Conservation (phyloP, 1,140 invertebrate genomes). For the Platyscapa corneri region DNA sequence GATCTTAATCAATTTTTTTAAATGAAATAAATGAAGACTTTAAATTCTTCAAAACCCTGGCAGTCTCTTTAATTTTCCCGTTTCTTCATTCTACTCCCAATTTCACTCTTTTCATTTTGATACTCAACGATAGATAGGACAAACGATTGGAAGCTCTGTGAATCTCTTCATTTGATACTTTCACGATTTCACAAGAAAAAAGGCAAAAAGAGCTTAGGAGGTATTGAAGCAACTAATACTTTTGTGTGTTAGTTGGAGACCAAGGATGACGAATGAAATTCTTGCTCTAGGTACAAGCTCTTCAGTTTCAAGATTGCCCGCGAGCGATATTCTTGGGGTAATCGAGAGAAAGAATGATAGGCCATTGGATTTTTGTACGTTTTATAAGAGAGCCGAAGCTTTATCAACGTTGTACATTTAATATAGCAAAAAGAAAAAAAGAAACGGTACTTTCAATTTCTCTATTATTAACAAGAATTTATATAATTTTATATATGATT, state of each 20-base stretch:
- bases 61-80: not conserved
- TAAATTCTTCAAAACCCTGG: not conserved
- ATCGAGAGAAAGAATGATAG: constrained; percentile 45
- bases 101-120: not conserved
- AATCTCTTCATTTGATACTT: constrained; percentile 15
- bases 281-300: constrained; percentile 19
- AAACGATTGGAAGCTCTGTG: not conserved
- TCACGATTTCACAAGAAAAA: constrained; percentile 26
- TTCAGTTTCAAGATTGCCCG: constrained; percentile 26
- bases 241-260: not conserved
- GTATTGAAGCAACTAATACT: constrained; percentile 19
- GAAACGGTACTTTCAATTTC: too few species aligned
- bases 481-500: too few species aligned
- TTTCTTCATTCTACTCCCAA: not conserved
- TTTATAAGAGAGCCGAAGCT: not conserved
- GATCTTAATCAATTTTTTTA: not conserved
- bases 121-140: not conserved
- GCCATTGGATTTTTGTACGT: not conserved
- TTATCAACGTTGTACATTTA: not conserved
- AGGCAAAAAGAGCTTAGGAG: not conserved
- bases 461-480: too few species aligned
- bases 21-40: not conserved
- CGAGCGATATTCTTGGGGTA: constrained; percentile 17
- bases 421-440: not conserved
- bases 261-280: constrained; percentile 43